Evolutionary conservation across 2,888 invertebrate genomes (phyloP).

Genomic region (Ypsolopha scabrella): DNA sequence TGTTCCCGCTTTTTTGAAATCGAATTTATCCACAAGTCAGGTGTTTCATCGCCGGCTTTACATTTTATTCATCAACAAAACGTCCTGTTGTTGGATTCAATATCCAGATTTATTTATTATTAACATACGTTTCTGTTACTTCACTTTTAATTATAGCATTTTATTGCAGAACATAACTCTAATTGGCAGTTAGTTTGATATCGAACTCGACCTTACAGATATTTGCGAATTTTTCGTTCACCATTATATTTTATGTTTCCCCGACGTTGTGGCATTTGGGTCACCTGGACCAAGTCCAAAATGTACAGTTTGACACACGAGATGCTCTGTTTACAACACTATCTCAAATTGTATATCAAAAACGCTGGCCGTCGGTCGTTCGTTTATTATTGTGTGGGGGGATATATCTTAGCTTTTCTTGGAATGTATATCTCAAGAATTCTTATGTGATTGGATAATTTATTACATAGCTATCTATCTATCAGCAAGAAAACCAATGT

Average conservation of each 20-base stretch:
- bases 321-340: no score
- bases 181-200: constrained; percentile 5
- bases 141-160: background rate
- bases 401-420: no score
- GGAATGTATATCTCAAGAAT: no score
- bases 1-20: constrained; percentile 5
- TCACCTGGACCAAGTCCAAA: constrained; percentile 60
- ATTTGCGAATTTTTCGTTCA: constrained; percentile 30
- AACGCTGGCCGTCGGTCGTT: no score
- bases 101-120: background rate
- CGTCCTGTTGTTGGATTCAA: no score
- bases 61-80: background rate
- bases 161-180: constrained; percentile 4
- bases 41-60: background rate
- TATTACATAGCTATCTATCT: no score
- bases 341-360: no score
- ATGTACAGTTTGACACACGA: constrained; percentile 13
- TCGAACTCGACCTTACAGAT: constrained; percentile 9
- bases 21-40: background rate
- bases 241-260: constrained; percentile 31
- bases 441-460: no score
- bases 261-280: constrained; percentile 43
- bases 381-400: no score
- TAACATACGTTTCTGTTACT: background rate
- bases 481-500: no score